These are phyloP conservation scores for Hydrotaea diabolus DNA, from an alignment of 2,888 invertebrate genomes.

Conservation along the genomic window DNA sequence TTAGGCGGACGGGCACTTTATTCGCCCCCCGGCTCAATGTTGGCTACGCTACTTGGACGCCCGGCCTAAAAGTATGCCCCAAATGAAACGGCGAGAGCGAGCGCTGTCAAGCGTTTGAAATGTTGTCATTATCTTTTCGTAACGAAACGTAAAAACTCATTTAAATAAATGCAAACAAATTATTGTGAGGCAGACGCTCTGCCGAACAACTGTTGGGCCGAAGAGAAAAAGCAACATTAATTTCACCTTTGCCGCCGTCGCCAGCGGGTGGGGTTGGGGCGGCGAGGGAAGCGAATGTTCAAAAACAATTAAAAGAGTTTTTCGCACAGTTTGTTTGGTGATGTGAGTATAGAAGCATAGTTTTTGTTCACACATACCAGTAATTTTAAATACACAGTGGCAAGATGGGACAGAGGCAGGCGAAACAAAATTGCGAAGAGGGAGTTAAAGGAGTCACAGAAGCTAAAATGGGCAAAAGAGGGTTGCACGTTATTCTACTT, in stretches of 20 bases:
- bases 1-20: neutral
- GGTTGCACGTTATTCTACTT: too few relatives aligned
- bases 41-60: neutral
- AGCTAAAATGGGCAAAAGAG: too few relatives aligned
- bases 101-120: neutral
- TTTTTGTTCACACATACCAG: neutral
- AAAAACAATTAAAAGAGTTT: constrained; percentile 6
- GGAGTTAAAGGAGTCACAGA: too few relatives aligned
- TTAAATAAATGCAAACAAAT: constrained; percentile 8
- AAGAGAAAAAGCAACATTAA: neutral
- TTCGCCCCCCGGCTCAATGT: neutral
- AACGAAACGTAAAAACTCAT: constrained; percentile 14
- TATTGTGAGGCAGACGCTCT: neutral
- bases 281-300: neutral
- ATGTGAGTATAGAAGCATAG: neutral
- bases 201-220: neutral
- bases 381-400: neutral
- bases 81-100: too few relatives aligned
- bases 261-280: neutral
- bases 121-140: neutral
- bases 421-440: neutral
- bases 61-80: constrained; percentile 25
- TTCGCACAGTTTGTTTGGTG: neutral
- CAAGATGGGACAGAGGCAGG: neutral
- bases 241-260: neutral